phyloP scores from a whole-genome alignment of 2,888 invertebrate genomes.

The Macrophya alboannulata region DNA sequence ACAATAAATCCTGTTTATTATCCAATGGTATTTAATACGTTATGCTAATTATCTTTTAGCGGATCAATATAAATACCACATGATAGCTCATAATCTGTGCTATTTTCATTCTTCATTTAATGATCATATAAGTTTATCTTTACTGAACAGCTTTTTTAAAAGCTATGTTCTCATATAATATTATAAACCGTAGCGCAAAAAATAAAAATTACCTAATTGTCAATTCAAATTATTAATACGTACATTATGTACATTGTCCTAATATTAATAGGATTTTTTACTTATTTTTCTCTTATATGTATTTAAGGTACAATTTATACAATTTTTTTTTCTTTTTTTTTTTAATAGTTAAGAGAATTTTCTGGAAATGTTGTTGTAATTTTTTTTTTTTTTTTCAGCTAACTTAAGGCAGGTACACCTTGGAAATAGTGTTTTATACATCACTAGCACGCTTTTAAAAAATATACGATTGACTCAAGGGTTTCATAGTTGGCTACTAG shows the following conservation, averaged over 20 bases:
- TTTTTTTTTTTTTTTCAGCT: background rate
- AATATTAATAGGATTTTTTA: background rate
- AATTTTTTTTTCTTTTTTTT: background rate
- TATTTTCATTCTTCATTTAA: background rate
- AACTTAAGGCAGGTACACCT: background rate
- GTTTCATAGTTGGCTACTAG: background rate
- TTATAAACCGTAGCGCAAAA: background rate
- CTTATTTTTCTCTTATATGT: background rate
- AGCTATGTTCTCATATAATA: background rate
- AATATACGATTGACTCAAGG: background rate
- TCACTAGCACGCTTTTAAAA: background rate
- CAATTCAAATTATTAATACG: background rate
- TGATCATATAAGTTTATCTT: background rate
- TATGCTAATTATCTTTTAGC: too few species aligned
- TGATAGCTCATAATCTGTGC: too few species aligned
- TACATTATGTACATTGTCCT: background rate
- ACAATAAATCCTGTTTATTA: too few species aligned
- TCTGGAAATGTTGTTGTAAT: background rate
- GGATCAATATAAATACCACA: too few species aligned
- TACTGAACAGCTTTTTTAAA: background rate
- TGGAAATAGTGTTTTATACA: background rate
- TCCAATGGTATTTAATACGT: too few species aligned
- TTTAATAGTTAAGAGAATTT: background rate
- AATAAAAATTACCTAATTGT: background rate
- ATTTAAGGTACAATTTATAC: background rate